Conservation (phyloP, 2,888 invertebrate species). For the Ochropleura leucogaster region DNA sequence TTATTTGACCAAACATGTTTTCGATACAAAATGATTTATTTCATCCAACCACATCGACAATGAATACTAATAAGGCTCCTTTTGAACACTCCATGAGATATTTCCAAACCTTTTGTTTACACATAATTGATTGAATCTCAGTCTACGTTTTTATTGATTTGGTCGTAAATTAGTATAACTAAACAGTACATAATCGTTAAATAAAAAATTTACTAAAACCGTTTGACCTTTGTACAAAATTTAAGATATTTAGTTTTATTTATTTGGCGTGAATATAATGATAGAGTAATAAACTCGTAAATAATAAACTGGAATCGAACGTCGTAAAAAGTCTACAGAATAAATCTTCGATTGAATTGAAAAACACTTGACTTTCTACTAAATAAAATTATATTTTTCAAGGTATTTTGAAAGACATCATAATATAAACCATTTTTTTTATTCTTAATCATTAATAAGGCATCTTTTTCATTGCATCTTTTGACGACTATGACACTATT, state of each 20-base stretch:
- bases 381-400: neutral
- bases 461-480: too few relatives aligned
- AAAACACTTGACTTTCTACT: slow-evolving; percentile 14
- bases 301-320: slow-evolving; percentile 51
- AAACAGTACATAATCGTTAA: neutral
- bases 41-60: slow-evolving; percentile 16
- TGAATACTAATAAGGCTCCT: slow-evolving; percentile 57
- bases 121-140: slow-evolving; percentile 26
- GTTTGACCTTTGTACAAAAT: slow-evolving; percentile 44
- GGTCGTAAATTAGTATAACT: slow-evolving; percentile 11
- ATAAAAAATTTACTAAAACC: slow-evolving; percentile 6
- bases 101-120: slow-evolving; percentile 7
- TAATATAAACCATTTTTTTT: too few relatives aligned
- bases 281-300: slow-evolving; percentile 34
- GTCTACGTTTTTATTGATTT: slow-evolving; percentile 14
- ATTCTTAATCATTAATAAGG: too few relatives aligned
- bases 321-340: slow-evolving; percentile 33
- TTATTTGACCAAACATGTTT: slow-evolving; percentile 28
- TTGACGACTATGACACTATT: too few relatives aligned
- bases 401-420: neutral
- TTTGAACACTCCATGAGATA: neutral
- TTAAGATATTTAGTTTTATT: slow-evolving; percentile 43
- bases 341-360: slow-evolving; percentile 44
- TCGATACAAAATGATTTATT: slow-evolving; percentile 42
- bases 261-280: slow-evolving; percentile 41